phyloP scores from a whole-genome alignment of 2,113 vertebrate species.

The Halichoeres trimaculatus region DNA sequence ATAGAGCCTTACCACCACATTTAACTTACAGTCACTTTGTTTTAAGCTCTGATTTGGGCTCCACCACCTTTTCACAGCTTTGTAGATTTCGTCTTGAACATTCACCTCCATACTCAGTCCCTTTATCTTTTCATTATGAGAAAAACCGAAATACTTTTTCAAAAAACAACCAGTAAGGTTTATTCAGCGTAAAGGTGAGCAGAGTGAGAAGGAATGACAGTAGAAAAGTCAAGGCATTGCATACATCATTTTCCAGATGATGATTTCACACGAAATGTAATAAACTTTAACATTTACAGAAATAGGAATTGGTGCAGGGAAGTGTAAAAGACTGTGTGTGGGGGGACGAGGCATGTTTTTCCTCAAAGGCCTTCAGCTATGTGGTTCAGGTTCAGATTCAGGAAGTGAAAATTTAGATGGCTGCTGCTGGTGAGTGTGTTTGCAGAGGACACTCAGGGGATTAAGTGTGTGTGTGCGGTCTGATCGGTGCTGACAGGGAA shows the following conservation, averaged over 20 bases:
- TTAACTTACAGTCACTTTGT: too few species aligned
- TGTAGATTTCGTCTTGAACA: background rate
- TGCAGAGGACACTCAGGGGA: conserved; percentile 27
- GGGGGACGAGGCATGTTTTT: conserved; percentile 64
- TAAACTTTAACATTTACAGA: conserved; percentile 71
- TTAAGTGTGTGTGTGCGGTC: conserved; percentile 25
- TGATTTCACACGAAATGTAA: conserved; percentile 42
- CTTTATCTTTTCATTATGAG: background rate
- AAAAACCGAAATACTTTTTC: background rate
- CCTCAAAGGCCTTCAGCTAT: conserved; percentile 72
- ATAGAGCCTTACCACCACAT: too few species aligned
- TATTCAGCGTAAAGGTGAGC: conserved; percentile 45
- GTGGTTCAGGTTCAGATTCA: conserved; percentile 77
- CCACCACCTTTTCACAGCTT: background rate
- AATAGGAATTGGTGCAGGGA: conserved; percentile 63
- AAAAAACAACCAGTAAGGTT: conserved; percentile 47
- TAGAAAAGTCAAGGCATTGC: conserved; percentile 25
- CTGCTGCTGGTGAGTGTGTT: conserved; percentile 43
- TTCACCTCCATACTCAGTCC: background rate
- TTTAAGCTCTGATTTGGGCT: too few species aligned
- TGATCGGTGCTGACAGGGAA: conserved; percentile 65
- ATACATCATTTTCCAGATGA: conserved; percentile 54
- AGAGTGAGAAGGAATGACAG: conserved; percentile 34
- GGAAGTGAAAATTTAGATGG: conserved; percentile 80
- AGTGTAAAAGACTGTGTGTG: conserved; percentile 33